These are phyloP conservation scores for Camelus dromedarius DNA, from an alignment of 2,113 vertebrate species.

Conservation along the genomic window DNA sequence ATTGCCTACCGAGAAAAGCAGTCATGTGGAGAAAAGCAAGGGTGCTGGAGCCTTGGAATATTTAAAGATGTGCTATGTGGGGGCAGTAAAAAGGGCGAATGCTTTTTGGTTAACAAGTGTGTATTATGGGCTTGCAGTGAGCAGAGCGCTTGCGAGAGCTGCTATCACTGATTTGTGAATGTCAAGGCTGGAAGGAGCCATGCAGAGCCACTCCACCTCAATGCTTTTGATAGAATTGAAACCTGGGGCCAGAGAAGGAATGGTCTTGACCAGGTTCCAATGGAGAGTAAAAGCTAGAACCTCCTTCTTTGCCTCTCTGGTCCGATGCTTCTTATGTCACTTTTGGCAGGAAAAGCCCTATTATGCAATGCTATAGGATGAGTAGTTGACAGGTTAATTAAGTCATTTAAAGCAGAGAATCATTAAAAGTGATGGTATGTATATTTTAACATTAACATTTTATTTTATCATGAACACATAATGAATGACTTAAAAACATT, in stretches of 20 bases:
- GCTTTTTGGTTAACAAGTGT: not conserved
- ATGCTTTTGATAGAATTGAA: not conserved
- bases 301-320: not conserved
- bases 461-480: constrained; percentile 49
- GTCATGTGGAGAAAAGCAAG: not conserved
- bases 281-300: not conserved
- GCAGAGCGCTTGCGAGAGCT: not conserved
- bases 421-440: constrained; percentile 47
- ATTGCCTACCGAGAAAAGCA: not conserved
- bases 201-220: not conserved
- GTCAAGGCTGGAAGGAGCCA: not conserved
- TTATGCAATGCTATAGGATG: not conserved
- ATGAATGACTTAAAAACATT: constrained; percentile 6
- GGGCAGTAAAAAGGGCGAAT: not conserved
- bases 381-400: constrained; percentile 47
- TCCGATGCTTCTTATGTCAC: not conserved
- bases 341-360: constrained; percentile 13
- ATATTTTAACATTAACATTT: constrained; percentile 52
- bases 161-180: not conserved
- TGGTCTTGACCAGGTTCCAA: not conserved
- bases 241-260: not conserved
- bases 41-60: not conserved
- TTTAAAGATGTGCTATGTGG: not conserved
- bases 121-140: not conserved
- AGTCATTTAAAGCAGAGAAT: constrained; percentile 40